phyloP scores from a whole-genome alignment of 2,113 vertebrate genomes.

The Neofelis nebulosa region DNA sequence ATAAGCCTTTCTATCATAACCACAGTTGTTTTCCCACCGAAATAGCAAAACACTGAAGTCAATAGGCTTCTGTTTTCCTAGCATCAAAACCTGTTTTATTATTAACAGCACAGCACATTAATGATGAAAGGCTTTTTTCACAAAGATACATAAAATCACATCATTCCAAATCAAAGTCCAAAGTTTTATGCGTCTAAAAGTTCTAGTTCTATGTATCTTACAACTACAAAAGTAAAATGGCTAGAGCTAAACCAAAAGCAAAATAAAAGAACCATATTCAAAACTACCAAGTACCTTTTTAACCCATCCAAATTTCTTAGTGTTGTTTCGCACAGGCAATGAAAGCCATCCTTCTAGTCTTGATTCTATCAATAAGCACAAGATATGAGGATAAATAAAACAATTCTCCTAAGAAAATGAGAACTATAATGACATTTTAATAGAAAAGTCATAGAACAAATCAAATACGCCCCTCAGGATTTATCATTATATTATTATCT shows the following conservation, averaged over 20 bases:
- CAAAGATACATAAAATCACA: slow-evolving; percentile 7
- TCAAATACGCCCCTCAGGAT: slow-evolving; percentile 26
- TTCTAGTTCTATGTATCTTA: not conserved
- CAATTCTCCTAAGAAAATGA: not conserved
- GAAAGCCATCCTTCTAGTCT: slow-evolving; percentile 98
- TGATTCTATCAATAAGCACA: slow-evolving; percentile 86
- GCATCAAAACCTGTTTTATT: not conserved
- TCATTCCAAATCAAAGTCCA: not conserved
- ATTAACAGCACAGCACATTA: not conserved
- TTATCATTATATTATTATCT: not conserved
- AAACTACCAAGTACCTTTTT: slow-evolving; percentile 89
- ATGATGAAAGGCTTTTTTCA: not conserved
- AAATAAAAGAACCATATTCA: not conserved
- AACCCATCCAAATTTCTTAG: slow-evolving; percentile 98
- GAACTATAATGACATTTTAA: slow-evolving; percentile 30
- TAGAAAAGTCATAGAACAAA: slow-evolving; percentile 52
- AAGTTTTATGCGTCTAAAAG: not conserved
- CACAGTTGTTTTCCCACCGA: not conserved
- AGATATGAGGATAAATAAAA: not conserved
- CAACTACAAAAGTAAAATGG: not conserved
- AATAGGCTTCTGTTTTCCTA: not conserved
- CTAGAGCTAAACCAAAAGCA: not conserved
- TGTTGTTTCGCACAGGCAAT: slow-evolving; percentile 96
- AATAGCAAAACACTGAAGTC: not conserved
- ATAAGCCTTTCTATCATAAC: not conserved